phyloP scores from a whole-genome alignment of 2,888 invertebrate genomes.

The Agrochola lota region DNA sequence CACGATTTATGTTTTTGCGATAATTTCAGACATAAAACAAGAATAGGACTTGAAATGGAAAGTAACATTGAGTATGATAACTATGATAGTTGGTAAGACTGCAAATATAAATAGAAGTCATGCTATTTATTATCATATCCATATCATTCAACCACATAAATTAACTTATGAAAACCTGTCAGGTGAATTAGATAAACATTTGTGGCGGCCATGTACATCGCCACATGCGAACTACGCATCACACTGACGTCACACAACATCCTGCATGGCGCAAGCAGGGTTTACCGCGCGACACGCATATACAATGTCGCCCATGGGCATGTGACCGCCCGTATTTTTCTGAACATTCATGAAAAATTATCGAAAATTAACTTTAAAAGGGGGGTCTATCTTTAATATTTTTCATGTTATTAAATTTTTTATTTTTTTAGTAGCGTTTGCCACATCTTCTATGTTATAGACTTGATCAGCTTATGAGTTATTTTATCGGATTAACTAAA shows the following conservation, averaged over 20 bases:
- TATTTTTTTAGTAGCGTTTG: too few species aligned
- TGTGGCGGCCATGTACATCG: not conserved
- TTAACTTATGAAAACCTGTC: not conserved
- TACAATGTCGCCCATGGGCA: too few species aligned
- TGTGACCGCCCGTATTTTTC: too few species aligned
- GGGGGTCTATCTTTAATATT: too few species aligned
- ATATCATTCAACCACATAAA: constrained; percentile 1
- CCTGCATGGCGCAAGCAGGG: not conserved
- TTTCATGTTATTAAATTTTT: too few species aligned
- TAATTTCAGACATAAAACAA: constrained; percentile 9
- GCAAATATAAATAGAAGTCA: not conserved
- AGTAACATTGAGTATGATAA: not conserved
- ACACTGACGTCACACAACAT: not conserved
- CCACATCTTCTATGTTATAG: too few species aligned
- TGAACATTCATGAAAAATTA: too few species aligned
- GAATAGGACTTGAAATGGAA: constrained; percentile 9
- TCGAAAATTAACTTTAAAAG: too few species aligned
- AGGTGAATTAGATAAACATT: not conserved
- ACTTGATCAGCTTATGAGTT: too few species aligned
- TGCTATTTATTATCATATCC: not conserved
- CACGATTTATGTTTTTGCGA: constrained; percentile 33
- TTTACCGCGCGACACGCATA: not conserved
- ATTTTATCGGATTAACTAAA: too few species aligned
- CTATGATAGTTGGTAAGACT: not conserved
- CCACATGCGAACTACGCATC: not conserved